Evolutionary conservation across 2,888 invertebrate genomes (phyloP).

Genomic region (Drosophila barbarae): DNA sequence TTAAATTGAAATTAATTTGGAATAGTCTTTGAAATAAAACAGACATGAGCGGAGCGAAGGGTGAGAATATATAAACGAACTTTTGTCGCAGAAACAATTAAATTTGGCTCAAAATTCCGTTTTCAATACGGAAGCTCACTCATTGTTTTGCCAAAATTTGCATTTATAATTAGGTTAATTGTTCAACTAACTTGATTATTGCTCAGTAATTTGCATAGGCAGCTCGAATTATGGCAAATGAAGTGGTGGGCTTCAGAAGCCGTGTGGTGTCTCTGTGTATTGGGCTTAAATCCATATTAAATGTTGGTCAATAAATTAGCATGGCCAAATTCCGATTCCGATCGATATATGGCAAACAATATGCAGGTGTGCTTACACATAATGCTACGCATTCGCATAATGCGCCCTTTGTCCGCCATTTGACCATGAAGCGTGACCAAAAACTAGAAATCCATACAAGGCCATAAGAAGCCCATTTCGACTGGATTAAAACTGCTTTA

Average conservation of each 20-base stretch:
- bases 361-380: constrained; percentile 39
- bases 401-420: constrained; percentile 27
- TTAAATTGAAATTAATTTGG: constrained; percentile 50
- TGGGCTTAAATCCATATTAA: constrained; percentile 28
- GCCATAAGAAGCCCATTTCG: constrained; percentile 23
- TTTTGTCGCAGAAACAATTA: constrained; percentile 40
- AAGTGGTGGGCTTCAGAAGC: constrained; percentile 26
- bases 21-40: constrained; percentile 41
- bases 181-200: constrained; percentile 65
- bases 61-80: not conserved
- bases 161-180: constrained; percentile 72
- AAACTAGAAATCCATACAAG: constrained; percentile 6
- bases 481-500: constrained; percentile 32
- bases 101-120: constrained; percentile 33
- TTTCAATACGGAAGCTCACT: constrained; percentile 37
- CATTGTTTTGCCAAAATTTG: constrained; percentile 63
- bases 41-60: constrained; percentile 3
- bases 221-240: constrained; percentile 54
- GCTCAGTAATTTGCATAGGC: constrained; percentile 62
- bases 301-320: constrained; percentile 52
- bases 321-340: constrained; percentile 38
- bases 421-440: constrained; percentile 35
- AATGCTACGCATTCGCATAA: constrained; percentile 20
- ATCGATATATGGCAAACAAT: constrained; percentile 40
- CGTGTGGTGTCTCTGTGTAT: not conserved